phyloP scores from a whole-genome alignment of 1,140 invertebrate species.

The Cydia pomonella region DNA sequence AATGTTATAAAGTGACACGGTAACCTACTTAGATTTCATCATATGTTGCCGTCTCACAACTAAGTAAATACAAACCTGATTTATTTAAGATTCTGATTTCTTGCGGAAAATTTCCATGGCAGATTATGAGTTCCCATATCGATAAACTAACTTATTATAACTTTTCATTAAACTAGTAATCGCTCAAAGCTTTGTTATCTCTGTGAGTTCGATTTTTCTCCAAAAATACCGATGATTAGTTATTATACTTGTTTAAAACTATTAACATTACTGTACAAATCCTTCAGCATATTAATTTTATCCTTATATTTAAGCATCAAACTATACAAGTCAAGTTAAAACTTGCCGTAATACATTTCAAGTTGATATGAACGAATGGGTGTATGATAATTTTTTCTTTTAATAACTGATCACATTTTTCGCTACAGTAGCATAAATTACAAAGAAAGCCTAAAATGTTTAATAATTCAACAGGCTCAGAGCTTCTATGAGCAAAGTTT shows the following conservation, averaged over 20 bases:
- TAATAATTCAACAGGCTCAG: constrained; percentile 22
- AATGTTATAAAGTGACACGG: background rate
- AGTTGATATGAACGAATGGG: constrained; percentile 30
- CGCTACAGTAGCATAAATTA: background rate
- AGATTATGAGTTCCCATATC: no score
- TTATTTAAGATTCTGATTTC: no score
- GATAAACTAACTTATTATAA: no score
- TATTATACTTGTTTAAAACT: background rate
- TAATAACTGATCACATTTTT: constrained; percentile 1
- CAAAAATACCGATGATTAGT: background rate
- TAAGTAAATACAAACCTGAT: no score
- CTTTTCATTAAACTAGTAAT: no score
- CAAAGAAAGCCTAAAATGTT: constrained; percentile 17
- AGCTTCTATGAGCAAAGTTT: constrained; percentile 4
- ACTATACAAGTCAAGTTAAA: constrained; percentile 22
- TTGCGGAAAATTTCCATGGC: no score
- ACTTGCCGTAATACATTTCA: constrained; percentile 17
- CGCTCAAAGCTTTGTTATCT: background rate
- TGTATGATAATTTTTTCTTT: constrained; percentile 2
- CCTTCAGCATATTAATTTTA: constrained; percentile 3
- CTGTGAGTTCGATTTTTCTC: background rate
- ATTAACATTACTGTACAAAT: constrained; percentile 21
- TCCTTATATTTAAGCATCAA: background rate
- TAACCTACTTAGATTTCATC: background rate
- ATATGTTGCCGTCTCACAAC: background rate